Evolutionary conservation across 1,140 invertebrate genomes (phyloP), one percentile per base, ranked within the genome.

Genomic region (Leptestheria dahalacensis): DNA sequence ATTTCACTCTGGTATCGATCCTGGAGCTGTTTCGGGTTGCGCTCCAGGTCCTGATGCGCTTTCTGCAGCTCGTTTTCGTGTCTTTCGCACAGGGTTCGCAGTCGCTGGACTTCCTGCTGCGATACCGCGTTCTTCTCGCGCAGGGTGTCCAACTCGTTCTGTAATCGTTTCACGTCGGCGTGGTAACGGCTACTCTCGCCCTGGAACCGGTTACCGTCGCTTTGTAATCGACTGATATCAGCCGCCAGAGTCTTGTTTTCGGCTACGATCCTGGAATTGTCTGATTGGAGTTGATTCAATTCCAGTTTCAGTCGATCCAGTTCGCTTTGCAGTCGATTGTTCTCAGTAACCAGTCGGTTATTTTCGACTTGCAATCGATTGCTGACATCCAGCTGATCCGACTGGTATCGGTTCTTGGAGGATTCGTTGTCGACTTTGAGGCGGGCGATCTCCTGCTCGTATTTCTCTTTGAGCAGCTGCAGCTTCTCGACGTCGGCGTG

Each of bases 351-450:
- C 21, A 62, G 62, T 53, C 55, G 62, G 3, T 60, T 56, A 15
- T 62, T 63, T 51, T 63, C 64, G 57, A 59, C 50, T 28, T 55
- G 53, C 33, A 41, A 15, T 41, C 33, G 33, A 41, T 41, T 41
- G 68, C 72, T 72, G 66, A 75, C 70, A 65, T 78, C 77, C 70
- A 91, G 88, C 69, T 86, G 83, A 74, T 90, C 86, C 71, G 86
- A 84, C 71, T 86, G 83, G 74, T 86, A 90, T 82, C 91, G 91
- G 77, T 83, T 82, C 76, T 84, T 80, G 59, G 82, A 80, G 62
- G 79, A 80, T 68, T 89, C 84, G 66, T 88, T 72, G 68, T 87
- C 85, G 56, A 79, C 77, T 55, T 82, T 79, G 51, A 83, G 73
- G 68, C 80, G 76, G 55, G 74, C 73, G 18, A 79, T 76, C 68